Conservation (phyloP, 2,113 vertebrate genomes). For the Pachycephala philippinensis region DNA sequence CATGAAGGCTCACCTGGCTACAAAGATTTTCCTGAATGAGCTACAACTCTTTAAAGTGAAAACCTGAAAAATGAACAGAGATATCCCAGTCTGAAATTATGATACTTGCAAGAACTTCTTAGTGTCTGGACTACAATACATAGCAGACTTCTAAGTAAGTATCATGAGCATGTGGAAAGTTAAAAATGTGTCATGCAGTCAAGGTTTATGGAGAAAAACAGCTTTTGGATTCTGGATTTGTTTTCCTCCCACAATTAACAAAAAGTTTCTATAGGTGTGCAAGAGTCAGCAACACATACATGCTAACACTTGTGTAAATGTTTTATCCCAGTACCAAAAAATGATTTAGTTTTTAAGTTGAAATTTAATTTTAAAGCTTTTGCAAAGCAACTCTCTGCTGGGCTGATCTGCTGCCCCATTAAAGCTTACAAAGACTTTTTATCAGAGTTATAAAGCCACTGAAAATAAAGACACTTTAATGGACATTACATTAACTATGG, state of each 20-base stretch:
- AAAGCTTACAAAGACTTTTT: neutral
- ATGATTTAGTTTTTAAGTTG: neutral
- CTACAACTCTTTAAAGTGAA: neutral
- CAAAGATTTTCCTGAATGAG: neutral
- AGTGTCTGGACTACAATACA: neutral
- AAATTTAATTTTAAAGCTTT: neutral
- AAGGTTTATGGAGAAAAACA: neutral
- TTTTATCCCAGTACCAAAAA: neutral
- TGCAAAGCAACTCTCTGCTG: neutral
- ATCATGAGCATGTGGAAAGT: neutral
- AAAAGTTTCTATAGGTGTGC: neutral
- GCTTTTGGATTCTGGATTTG: neutral
- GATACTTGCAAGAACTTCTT: neutral
- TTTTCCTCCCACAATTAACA: neutral
- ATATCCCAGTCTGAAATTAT: neutral
- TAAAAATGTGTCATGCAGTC: neutral
- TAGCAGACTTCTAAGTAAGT: neutral
- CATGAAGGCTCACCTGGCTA: neutral
- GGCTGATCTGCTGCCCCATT: neutral
- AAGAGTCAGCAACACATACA: neutral
- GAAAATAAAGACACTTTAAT: constrained; percentile 45
- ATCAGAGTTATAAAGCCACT: constrained; percentile 1
- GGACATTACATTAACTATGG: constrained; percentile 20
- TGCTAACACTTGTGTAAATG: neutral
- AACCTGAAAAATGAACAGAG: neutral